phyloP scores from a whole-genome alignment of 2,888 invertebrate genomes.

The Tuta absoluta region DNA sequence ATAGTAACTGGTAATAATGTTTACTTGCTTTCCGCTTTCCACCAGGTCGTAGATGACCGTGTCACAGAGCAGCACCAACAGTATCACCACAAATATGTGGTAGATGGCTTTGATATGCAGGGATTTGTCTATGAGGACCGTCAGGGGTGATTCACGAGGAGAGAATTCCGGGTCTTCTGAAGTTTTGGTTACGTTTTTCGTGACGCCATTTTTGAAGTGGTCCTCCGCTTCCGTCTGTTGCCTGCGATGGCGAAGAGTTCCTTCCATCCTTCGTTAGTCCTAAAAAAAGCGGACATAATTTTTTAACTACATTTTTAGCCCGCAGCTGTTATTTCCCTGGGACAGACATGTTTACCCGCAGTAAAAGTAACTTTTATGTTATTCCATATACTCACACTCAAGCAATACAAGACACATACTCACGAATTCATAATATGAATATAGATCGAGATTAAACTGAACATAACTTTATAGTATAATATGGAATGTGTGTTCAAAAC shows the following conservation, averaged over 20 bases:
- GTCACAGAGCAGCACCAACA: slow-evolving; percentile 87
- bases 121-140: slow-evolving; percentile 86
- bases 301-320: no score
- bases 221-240: slow-evolving; percentile 27
- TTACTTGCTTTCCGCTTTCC: slow-evolving; percentile 87
- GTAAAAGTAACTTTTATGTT: no score
- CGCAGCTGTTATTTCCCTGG: no score
- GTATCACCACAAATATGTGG: slow-evolving; percentile 90
- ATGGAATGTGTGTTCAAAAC: no score
- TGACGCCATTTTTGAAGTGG: slow-evolving; percentile 46
- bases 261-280: slow-evolving; percentile 38
- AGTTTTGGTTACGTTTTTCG: slow-evolving; percentile 42
- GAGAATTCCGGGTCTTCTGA: slow-evolving; percentile 74
- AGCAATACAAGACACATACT: no score
- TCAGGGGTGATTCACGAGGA: slow-evolving; percentile 89
- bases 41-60: slow-evolving; percentile 87
- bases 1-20: neutral
- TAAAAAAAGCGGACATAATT: neutral
- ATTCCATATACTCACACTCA: no score
- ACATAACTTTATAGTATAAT: no score
- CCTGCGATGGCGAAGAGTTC: slow-evolving; percentile 40
- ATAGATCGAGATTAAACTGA: no score
- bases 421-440: no score
- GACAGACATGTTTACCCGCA: no score
- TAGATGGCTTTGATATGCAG: slow-evolving; percentile 92